Conservation (phyloP, 2,888 invertebrate genomes). For the Iselma pallidipennis region DNA sequence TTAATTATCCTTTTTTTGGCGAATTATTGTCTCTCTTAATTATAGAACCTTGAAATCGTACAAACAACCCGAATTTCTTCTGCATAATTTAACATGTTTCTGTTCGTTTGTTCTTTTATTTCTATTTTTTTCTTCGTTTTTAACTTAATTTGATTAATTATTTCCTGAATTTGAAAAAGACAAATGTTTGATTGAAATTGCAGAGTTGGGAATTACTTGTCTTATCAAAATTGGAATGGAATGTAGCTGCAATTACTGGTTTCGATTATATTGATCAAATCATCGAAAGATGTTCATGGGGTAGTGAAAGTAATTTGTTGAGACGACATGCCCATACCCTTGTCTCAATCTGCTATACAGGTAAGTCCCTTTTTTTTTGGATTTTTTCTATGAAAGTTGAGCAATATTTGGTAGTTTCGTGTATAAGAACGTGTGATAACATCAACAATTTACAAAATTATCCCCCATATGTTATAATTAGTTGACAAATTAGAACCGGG, state of each 20-base stretch:
- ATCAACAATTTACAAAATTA: neutral
- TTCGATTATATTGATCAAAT: conserved; percentile 84
- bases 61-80: neutral
- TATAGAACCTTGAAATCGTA: neutral
- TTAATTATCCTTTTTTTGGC: neutral
- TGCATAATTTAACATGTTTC: neutral
- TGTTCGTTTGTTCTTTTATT: neutral
- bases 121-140: neutral
- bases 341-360: conserved; percentile 77
- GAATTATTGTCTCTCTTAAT: neutral
- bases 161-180: neutral
- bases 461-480: neutral
- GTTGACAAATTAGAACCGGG: neutral
- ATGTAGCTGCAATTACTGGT: conserved; percentile 76
- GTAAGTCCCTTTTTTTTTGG: conserved; percentile 54
- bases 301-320: conserved; percentile 63
- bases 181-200: too few relatives aligned
- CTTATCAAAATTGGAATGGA: conserved; percentile 77
- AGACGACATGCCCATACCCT: conserved; percentile 77
- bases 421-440: neutral
- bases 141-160: neutral
- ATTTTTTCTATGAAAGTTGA: conserved; percentile 2
- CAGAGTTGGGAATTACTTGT: conserved; percentile 83
- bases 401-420: neutral
- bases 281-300: conserved; percentile 68